A percentile compares a stretch with the other conserved stretches of the same genome.
phyloP scores from a whole-genome alignment of 2,113 vertebrate genomes.

The Lepidothrix coronata region DNA sequence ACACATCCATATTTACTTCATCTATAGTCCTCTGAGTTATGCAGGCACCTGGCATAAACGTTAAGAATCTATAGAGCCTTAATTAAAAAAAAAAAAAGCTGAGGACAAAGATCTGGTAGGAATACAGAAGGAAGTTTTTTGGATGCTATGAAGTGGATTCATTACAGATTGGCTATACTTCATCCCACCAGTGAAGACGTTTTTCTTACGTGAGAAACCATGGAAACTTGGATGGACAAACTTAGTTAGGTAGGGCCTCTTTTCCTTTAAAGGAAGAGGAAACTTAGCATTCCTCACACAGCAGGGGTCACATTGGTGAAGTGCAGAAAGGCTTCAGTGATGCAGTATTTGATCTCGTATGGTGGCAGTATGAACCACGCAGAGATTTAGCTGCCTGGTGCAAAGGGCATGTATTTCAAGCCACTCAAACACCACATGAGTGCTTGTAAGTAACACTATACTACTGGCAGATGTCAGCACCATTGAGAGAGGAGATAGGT shows the following conservation, averaged over 20 bases:
- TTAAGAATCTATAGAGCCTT: not conserved
- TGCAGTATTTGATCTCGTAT: conserved; percentile 43
- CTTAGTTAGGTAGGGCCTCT: not conserved
- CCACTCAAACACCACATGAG: not conserved
- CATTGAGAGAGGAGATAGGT: not conserved
- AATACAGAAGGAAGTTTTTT: not conserved
- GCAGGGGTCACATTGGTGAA: conserved; percentile 16
- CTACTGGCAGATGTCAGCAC: not conserved
- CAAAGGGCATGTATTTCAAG: conserved; percentile 14
- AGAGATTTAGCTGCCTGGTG: conserved; percentile 2
- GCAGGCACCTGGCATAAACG: not conserved
- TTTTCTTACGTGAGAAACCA: conserved; percentile 22
- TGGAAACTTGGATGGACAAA: conserved; percentile 32
- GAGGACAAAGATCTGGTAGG: not conserved
- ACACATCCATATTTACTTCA: not conserved
- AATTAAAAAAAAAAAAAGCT: not conserved
- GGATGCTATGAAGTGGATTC: not conserved
- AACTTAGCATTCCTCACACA: conserved; percentile 41
- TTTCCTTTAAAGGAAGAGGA: conserved; percentile 27
- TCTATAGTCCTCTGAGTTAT: not conserved
- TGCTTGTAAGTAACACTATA: not conserved
- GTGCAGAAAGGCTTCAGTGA: conserved; percentile 3
- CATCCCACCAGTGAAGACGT: not conserved
- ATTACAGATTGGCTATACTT: not conserved
- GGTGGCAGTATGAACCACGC: not conserved